Base-by-base conservation (phyloP, 2,797 vertebrate species). In the Rhinophrynus dorsalis region DNA sequence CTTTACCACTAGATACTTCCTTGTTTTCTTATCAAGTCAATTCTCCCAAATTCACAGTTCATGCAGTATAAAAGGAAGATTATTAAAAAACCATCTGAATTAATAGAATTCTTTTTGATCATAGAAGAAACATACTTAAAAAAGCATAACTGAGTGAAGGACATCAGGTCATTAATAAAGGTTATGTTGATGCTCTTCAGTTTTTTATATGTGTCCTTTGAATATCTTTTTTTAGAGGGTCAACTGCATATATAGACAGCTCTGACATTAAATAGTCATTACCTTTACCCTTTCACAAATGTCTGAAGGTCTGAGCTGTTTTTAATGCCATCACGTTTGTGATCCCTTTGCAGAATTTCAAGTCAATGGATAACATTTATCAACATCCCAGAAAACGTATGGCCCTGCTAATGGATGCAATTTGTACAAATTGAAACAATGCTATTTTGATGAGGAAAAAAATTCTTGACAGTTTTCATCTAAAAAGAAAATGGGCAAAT, bases 301-400 rank as follows among this genome's bases (percentile, higher is more conserved):
- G 56, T 51, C 42, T 75, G 33, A 68, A 68, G 60, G 67, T 23
- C 29, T 60, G 32, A 67, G 59, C 10, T 50, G 72, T 58, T 76
- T 74, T 76, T 72, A 68, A 80, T 77, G 78, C 68, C 62, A 45
- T 76, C 57, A 74, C 1, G 4, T 1, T 9, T 56, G 33, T 73
- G 54, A 1, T 60, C 68, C 68, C 71, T 76, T 17, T 52, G 42
- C 50, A 45, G 44, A n/a, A 54, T 45, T 61, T 48, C 17, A 58
- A 58, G 54, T 40, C 40, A 32, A 40, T 57, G 42, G 30, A 23
- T 57, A 65, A 63, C 30, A 64, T 71, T 72, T 65, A 58, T 50
- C 30, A 72, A 17, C 15, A 58, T 42, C 15, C 42, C 38, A 45
- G 30, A 29, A 44, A 62, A 45, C 35, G 29, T 33, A 15, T 35